Base-by-base conservation (phyloP, 2,797 vertebrate genomes). In the Catamblyrhynchus diadema region DNA sequence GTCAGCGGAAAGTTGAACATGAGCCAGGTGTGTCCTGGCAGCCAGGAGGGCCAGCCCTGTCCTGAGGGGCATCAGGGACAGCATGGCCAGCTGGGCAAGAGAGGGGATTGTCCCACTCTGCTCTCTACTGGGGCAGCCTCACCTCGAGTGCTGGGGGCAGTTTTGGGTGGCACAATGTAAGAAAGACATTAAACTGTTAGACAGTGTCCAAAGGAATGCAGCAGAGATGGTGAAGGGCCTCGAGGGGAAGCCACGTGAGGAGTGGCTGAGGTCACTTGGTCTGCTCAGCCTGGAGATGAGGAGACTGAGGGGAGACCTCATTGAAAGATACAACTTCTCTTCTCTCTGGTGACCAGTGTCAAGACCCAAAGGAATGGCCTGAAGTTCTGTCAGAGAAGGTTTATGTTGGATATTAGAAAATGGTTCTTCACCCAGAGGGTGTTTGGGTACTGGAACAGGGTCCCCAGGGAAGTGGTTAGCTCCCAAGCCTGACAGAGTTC, bases 141-240 rank as follows among this genome's bases (percentile, higher is more conserved):
- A 53, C 54, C 33, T 44, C 0, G 0, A 53, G 47, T 4, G 0
- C 15, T 59, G 23, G 0, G 45, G 0, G 1, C 15, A 20, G 10
- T 8, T 60, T 21, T 20, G 24, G 16, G 45, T 7, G 24, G 8
- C 54, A 45, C 45, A 53, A 28, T 11, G 25, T 11, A 8, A 51
- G 45, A 23, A n/a, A 39, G 13, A 24, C 10, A 75, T 39, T 16
- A 16, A 60, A 4, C 4, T 28, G 14, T 23, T 32, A 19, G n/a
- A 32, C 22, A 14, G n/a, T 14, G 20, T 30, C 20, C 62, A 67
- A 67, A 67, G 53, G 9, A 74, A 10, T 19, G 15, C 12, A 37
- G 16, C 27, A 51, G 7, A 5, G 10, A 59, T 15, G 18, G 28
- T 45, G 16, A 53, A 67, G 5, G 18, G 6, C 20, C 7, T 60